Conservation (phyloP, 2,797 vertebrate species). For the Pseudochirops cupreus region DNA sequence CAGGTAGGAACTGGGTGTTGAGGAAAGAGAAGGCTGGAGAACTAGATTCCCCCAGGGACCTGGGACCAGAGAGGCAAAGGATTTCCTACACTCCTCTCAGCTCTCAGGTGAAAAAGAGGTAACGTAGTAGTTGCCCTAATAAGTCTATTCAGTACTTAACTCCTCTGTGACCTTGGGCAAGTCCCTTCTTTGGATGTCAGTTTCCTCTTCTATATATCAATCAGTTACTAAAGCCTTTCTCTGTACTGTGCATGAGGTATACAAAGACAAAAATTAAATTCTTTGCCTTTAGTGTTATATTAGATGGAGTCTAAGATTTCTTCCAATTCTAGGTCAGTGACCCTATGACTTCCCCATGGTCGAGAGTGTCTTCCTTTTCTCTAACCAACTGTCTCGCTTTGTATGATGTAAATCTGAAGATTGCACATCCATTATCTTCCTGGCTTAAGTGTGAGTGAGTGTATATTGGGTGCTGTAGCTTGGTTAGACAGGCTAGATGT, state of each 20-base stretch:
- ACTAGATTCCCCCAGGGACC: not conserved
- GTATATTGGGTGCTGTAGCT: not conserved
- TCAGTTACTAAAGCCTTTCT: not conserved
- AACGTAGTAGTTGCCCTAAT: not conserved
- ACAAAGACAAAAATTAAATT: not conserved
- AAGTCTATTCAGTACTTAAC: not conserved
- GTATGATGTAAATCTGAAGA: not conserved
- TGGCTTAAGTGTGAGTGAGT: not conserved
- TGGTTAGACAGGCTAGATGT: not conserved
- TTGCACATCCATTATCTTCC: not conserved
- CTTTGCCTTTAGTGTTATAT: not conserved
- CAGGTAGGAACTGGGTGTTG: not conserved
- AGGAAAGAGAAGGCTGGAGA: not conserved
- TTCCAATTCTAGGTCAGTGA: not conserved
- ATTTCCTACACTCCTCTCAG: not conserved
- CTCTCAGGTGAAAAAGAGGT: not conserved
- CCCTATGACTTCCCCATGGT: not conserved
- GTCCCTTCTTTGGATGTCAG: not conserved
- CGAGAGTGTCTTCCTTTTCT: not conserved
- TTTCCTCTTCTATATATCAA: not conserved
- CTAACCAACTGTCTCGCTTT: not conserved
- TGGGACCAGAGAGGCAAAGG: not conserved
- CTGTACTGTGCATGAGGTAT: not conserved
- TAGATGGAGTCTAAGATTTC: not conserved
- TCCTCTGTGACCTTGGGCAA: not conserved